Base-by-base conservation (phyloP, 1,140 invertebrate species). In the Lordiphosa stackelbergi region DNA sequence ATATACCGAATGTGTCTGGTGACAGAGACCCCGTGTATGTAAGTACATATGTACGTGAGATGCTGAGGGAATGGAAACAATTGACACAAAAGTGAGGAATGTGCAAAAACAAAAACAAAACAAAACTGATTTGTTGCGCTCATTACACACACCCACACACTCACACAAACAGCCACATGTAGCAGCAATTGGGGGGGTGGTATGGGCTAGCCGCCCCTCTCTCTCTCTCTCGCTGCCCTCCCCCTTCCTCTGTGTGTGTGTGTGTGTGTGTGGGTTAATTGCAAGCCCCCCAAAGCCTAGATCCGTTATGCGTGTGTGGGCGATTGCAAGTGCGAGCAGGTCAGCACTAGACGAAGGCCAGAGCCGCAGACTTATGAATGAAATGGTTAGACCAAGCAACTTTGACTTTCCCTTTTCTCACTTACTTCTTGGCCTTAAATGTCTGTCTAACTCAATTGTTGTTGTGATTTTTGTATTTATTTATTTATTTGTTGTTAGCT, bases 111-210 rank as follows among this genome's bases (percentile, higher is more conserved):
- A 53, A 48, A 66, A 58, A 66, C 64, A 58, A 66, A 66, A 64
- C 60, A 64, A 66, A 66, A 53, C 63, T 47, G 64, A 68, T 59
- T 68, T 68, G 64, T 47, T 68, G 54, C 41, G 63, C 63, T 68
- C 63, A 46, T 66, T 59, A 51, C 65, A 66, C 64, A 52, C 13
- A 52, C 22, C 13, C 11, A 35, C 6, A n/a, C 24, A 19, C 41
- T 35, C 41, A 43, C 16, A 43, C 19, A 38, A 41, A 66, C 47
- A 58, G 9, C 22, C 19, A 19, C 10, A 45, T 45, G 19, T 10
- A 28, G 19, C 22, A 22, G 45, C 42, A 59, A 66, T 42, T 66
- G 41, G 64, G 63, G 60, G 64, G 64, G 28, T 31, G 28, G 28
- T 31, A 31, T 66, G 64, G 64, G 58, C 53, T 58, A 22, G 46